Conservation (phyloP, 2,113 vertebrate species). For the Camelus dromedarius region DNA sequence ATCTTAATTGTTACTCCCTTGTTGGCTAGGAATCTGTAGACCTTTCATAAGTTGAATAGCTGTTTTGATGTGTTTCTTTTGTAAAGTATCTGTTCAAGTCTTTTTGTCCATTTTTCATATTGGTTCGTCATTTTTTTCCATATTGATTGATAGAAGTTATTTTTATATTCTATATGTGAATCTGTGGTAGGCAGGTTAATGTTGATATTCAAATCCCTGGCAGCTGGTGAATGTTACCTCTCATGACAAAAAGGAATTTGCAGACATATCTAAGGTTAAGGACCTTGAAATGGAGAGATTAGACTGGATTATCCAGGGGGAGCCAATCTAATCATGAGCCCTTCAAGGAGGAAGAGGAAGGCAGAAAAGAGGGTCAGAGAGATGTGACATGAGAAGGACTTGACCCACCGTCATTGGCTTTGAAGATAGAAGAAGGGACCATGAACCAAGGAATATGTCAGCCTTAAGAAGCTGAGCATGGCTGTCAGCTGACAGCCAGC, state of each 20-base stretch:
- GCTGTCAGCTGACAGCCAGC: background rate
- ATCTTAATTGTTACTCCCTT: background rate
- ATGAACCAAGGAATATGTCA: background rate
- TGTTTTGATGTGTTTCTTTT: background rate
- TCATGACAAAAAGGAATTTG: background rate
- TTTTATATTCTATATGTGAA: background rate
- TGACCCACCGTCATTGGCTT: background rate
- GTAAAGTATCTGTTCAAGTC: background rate
- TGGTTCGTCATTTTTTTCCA: background rate
- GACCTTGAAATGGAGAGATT: background rate
- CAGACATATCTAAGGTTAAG: background rate
- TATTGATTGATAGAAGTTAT: background rate
- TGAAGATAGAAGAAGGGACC: background rate
- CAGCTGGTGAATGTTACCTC: background rate
- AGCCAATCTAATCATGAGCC: background rate
- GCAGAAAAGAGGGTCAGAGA: background rate
- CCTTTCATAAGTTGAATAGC: background rate
- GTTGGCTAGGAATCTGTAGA: background rate
- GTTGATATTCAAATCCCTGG: background rate
- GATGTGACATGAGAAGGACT: background rate
- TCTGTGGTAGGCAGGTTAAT: constrained; percentile 1
- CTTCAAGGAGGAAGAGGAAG: constrained; percentile 23
- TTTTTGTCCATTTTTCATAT: background rate
- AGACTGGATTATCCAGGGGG: background rate
- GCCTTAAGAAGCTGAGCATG: background rate